These are phyloP conservation scores for Podocnemis expansa DNA, from an alignment of 2,113 vertebrate species.

Conservation along the genomic window DNA sequence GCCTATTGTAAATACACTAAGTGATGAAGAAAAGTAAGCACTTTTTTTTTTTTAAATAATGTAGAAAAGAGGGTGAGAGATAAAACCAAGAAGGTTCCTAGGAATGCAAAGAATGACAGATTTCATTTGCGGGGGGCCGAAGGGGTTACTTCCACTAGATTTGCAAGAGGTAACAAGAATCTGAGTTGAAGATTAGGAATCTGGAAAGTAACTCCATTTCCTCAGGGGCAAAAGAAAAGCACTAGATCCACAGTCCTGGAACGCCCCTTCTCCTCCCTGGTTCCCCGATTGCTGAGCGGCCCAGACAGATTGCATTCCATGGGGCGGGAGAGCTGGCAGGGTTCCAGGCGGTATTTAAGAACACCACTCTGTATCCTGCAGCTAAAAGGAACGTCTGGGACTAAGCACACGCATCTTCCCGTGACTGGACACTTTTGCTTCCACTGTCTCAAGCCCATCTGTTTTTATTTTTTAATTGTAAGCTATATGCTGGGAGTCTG, in stretches of 20 bases:
- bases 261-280: not conserved
- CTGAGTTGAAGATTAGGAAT: not conserved
- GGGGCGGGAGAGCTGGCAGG: constrained; percentile 13
- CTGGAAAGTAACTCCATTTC: not conserved
- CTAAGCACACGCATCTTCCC: constrained; percentile 23
- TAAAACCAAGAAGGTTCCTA: not conserved
- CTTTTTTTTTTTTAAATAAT: not conserved
- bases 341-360: constrained; percentile 47
- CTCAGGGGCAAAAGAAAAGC: not conserved
- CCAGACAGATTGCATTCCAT: constrained; percentile 65
- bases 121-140: not conserved
- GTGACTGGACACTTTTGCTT: constrained; percentile 15
- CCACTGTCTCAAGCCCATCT: not conserved
- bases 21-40: not conserved
- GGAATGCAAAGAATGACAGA: not conserved
- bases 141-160: no score
- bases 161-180: not conserved
- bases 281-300: not conserved
- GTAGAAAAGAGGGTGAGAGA: not conserved
- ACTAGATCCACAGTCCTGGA: not conserved
- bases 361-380: constrained; percentile 57
- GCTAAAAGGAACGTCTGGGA: constrained; percentile 73
- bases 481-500: not conserved
- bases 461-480: constrained; percentile 5
- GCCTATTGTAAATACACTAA: not conserved